Conservation (phyloP, 2,113 vertebrate genomes). For the Eublepharis macularius region DNA sequence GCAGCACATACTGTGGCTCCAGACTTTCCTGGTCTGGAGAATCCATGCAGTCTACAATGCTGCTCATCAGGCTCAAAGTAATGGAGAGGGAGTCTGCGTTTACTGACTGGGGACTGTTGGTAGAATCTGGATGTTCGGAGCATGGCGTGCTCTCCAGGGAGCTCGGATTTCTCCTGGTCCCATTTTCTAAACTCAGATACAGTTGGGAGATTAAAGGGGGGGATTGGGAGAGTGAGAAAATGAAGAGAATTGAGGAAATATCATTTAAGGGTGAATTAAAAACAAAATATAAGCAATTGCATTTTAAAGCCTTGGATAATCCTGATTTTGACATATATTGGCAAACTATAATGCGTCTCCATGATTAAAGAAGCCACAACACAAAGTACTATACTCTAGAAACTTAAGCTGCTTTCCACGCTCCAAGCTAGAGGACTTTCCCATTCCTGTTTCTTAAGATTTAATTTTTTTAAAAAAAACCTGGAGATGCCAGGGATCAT, state of each 20-base stretch:
- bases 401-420: not conserved
- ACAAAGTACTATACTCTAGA: not conserved
- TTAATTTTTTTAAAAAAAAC: no score
- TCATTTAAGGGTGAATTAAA: not conserved
- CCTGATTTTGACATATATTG: not conserved
- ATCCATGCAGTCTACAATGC: slow-evolving; percentile 74
- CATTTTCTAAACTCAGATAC: slow-evolving; percentile 60
- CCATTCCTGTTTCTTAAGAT: no score
- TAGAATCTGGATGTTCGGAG: slow-evolving; percentile 66
- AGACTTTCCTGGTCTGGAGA: slow-evolving; percentile 74
- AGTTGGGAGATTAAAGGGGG: not conserved
- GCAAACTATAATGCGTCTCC: not conserved
- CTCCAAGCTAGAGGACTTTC: not conserved
- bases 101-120: slow-evolving; percentile 78
- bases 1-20: slow-evolving; percentile 53
- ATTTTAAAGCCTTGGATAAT: not conserved
- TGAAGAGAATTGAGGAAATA: not conserved
- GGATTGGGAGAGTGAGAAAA: accelerated
- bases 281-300: not conserved
- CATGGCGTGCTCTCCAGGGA: slow-evolving; percentile 74
- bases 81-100: slow-evolving; percentile 77
- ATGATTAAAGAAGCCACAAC: not conserved
- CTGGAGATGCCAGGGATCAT: not conserved
- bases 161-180: slow-evolving; percentile 50
- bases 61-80: slow-evolving; percentile 76